phyloP scores from a whole-genome alignment of 2,888 invertebrate species.

The Arenicola marina region DNA sequence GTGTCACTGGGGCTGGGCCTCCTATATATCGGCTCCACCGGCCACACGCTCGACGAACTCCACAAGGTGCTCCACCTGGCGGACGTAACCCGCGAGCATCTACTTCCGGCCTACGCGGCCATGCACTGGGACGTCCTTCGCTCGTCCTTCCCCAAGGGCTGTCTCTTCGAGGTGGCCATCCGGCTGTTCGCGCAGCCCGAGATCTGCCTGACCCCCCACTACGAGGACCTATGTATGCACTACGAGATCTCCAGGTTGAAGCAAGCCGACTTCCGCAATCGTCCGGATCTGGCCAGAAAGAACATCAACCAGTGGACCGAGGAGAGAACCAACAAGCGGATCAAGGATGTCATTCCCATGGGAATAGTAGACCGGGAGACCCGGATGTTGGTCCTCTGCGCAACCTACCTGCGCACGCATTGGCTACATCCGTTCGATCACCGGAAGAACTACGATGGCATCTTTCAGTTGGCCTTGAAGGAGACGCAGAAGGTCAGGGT shows the following conservation, averaged over 20 bases:
- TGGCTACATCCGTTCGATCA: slow-evolving; percentile 33
- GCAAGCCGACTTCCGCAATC: slow-evolving; percentile 29
- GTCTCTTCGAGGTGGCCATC: slow-evolving; percentile 30
- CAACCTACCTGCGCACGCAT: slow-evolving; percentile 30
- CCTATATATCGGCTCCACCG: slow-evolving; percentile 31
- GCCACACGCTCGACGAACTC: slow-evolving; percentile 31
- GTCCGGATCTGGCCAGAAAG: slow-evolving; percentile 34
- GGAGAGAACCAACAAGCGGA: slow-evolving; percentile 30
- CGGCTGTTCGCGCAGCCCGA: slow-evolving; percentile 32
- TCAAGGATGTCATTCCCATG: slow-evolving; percentile 35
- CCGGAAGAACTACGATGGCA: slow-evolving; percentile 27
- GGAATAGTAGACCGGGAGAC: slow-evolving; percentile 35
- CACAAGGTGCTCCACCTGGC: slow-evolving; percentile 29
- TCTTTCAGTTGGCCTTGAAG: slow-evolving; percentile 29
- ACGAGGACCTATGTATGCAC: slow-evolving; percentile 28
- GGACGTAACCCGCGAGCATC: slow-evolving; percentile 32
- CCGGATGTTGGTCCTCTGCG: slow-evolving; percentile 29
- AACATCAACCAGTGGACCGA: slow-evolving; percentile 39
- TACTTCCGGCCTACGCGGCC: slow-evolving; percentile 36
- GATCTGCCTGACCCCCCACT: slow-evolving; percentile 22
- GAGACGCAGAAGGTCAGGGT: slow-evolving; percentile 33
- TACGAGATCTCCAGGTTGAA: slow-evolving; percentile 33
- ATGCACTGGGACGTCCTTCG: slow-evolving; percentile 36
- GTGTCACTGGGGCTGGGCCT: slow-evolving; percentile 35
- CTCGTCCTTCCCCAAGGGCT: slow-evolving; percentile 32